phyloP scores from a whole-genome alignment of 2,113 vertebrate genomes.

The Excalfactoria chinensis region DNA sequence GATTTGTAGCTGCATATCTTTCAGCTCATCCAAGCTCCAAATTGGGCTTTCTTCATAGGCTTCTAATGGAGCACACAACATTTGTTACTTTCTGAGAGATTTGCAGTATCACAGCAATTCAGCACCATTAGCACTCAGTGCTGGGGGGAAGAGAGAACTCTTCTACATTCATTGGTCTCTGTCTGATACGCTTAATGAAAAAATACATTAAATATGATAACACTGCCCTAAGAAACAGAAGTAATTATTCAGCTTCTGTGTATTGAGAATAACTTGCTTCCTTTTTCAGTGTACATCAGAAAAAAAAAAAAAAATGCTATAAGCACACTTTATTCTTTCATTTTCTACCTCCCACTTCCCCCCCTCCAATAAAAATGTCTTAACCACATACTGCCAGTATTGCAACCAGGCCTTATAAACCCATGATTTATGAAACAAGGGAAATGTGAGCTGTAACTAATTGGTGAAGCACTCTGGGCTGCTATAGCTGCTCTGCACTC shows the following conservation, averaged over 20 bases:
- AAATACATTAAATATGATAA: conserved; percentile 65
- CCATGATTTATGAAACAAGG: conserved; percentile 22
- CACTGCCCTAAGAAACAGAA: conserved; percentile 58
- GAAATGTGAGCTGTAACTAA: conserved; percentile 8
- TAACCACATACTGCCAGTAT: not conserved
- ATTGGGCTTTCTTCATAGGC: not conserved
- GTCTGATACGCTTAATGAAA: conserved; percentile 67
- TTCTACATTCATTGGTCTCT: conserved; percentile 57
- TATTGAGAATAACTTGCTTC: conserved; percentile 43
- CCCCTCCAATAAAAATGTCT: not conserved
- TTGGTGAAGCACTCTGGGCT: not conserved
- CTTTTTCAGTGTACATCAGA: not conserved
- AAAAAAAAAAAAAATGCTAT: not conserved
- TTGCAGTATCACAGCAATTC: not conserved
- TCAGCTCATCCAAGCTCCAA: not conserved
- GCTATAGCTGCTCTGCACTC: not conserved
- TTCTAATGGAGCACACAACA: not conserved
- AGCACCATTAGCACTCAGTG: conserved; percentile 51
- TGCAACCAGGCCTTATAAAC: not conserved
- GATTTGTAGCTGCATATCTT: not conserved
- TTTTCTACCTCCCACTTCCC: fast-evolving
- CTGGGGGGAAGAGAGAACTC: not conserved
- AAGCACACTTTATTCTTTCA: not conserved
- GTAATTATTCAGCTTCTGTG: conserved; percentile 59
- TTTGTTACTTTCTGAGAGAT: conserved; percentile 21